A percentile compares a stretch with the other conserved stretches of the same genome.
Conservation (phyloP, 37 sponge, comb jelly and placozoan genomes). For the Axinella damicornis region DNA sequence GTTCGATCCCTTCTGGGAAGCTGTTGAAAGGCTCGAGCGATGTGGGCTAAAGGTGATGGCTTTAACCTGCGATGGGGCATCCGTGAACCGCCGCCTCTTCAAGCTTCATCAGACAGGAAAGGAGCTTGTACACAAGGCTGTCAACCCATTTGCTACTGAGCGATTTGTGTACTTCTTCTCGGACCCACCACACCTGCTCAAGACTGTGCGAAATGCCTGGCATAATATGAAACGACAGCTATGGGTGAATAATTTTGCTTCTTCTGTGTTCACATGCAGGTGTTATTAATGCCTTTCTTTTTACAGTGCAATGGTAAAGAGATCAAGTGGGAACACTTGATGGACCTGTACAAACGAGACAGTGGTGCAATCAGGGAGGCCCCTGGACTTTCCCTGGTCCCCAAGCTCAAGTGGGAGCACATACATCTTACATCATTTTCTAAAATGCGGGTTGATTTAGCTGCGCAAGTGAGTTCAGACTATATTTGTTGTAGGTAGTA, state of each 20-base stretch:
- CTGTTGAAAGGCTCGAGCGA: background rate
- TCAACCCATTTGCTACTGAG: conserved; percentile 39
- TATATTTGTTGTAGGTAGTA: background rate
- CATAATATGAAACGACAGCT: conserved; percentile 9
- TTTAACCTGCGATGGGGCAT: conserved; percentile 38
- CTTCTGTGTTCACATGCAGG: background rate
- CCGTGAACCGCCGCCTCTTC: conserved; percentile 28
- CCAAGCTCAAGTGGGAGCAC: conserved; percentile 65
- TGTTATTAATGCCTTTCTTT: background rate
- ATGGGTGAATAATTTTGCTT: conserved; percentile 28
- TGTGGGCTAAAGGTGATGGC: conserved; percentile 28
- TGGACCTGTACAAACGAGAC: conserved; percentile 6
- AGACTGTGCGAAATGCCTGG: conserved; percentile 52
- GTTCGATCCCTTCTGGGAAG: conserved; percentile 57
- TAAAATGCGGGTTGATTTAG: conserved; percentile 66
- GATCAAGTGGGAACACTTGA: conserved; percentile 40
- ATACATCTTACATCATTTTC: conserved; percentile 55
- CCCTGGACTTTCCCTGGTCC: conserved; percentile 26
- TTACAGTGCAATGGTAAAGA: conserved; percentile 32
- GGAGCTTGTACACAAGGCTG: conserved; percentile 9
- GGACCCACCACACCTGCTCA: conserved; percentile 58
- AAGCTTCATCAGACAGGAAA: conserved; percentile 7
- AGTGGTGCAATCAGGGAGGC: background rate
- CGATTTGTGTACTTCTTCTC: conserved; percentile 50
- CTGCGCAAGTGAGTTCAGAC: conserved; percentile 55